phyloP scores from a whole-genome alignment of 2,113 vertebrate genomes.

The Naja naja region DNA sequence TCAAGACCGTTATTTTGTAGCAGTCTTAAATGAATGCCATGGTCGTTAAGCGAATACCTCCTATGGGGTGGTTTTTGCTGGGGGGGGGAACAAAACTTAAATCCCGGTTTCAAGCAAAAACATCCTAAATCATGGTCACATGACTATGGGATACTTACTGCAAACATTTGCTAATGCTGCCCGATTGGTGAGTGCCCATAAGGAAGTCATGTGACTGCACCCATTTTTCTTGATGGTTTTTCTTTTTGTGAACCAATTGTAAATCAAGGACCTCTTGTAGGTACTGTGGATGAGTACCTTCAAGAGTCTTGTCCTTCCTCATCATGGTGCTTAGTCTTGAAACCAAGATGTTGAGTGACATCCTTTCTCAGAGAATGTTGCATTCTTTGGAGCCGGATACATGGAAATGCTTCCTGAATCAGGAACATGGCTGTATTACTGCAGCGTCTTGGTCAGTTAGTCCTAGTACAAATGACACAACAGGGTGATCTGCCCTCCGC shows the following conservation, averaged over 20 bases:
- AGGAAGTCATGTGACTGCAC: neutral
- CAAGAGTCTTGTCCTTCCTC: neutral
- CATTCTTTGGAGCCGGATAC: neutral
- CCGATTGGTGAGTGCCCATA: neutral
- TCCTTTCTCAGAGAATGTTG: neutral
- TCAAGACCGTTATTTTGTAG: neutral
- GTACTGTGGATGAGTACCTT: neutral
- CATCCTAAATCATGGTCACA: neutral
- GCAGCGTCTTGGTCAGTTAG: neutral
- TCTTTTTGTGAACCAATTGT: neutral
- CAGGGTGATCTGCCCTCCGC: too few species aligned
- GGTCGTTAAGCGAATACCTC: neutral
- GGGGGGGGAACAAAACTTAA: neutral
- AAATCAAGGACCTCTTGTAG: neutral
- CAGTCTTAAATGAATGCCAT: neutral
- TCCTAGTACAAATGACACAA: neutral
- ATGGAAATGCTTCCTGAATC: neutral
- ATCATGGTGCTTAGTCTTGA: neutral
- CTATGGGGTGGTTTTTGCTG: neutral
- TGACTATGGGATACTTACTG: neutral
- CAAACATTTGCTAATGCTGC: neutral
- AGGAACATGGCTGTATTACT: neutral
- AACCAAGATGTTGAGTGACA: neutral
- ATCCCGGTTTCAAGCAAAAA: neutral
- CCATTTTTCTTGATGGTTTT: neutral